phyloP scores from a whole-genome alignment of 2,113 vertebrate genomes.

The Oreochromis aureus region DNA sequence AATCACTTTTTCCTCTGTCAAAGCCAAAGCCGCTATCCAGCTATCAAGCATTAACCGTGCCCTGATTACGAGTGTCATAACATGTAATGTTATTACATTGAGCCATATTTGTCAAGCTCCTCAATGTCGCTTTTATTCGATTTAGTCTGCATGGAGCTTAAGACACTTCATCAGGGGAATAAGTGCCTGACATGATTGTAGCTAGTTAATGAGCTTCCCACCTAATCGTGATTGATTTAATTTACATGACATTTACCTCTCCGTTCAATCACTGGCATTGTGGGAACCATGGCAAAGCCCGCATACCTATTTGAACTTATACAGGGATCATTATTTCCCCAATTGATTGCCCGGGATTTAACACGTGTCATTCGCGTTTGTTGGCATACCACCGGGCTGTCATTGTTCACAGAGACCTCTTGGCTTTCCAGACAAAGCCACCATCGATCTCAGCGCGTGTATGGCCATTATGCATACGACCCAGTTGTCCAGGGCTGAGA shows the following conservation, averaged over 20 bases:
- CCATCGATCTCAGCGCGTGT: slow-evolving; percentile 43
- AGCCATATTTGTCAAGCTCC: slow-evolving; percentile 43
- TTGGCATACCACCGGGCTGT: neutral
- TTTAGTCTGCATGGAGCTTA: slow-evolving; percentile 43
- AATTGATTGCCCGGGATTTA: slow-evolving; percentile 50
- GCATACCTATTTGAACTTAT: slow-evolving; percentile 31
- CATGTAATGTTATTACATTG: slow-evolving; percentile 34
- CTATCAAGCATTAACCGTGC: neutral
- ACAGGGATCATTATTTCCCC: slow-evolving; percentile 49
- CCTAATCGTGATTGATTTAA: slow-evolving; percentile 65
- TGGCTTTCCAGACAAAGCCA: slow-evolving; percentile 31
- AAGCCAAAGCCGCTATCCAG: neutral
- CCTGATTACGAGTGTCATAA: slow-evolving; percentile 45
- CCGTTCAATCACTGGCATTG: slow-evolving; percentile 52
- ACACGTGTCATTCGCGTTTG: slow-evolving; percentile 16
- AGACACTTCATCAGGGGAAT: slow-evolving; percentile 52
- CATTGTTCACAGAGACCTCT: slow-evolving; percentile 6
- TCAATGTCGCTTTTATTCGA: slow-evolving; percentile 30
- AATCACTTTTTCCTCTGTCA: neutral
- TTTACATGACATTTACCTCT: slow-evolving; percentile 70
- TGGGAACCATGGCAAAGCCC: neutral
- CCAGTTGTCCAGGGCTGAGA: slow-evolving; percentile 51
- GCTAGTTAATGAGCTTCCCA: slow-evolving; percentile 56
- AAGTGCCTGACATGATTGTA: slow-evolving; percentile 56
- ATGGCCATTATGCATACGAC: slow-evolving; percentile 52